A percentile compares a stretch with the other conserved stretches of the same genome.
Conservation (phyloP, 2,113 vertebrate genomes). For the Bambusicola thoracicus region DNA sequence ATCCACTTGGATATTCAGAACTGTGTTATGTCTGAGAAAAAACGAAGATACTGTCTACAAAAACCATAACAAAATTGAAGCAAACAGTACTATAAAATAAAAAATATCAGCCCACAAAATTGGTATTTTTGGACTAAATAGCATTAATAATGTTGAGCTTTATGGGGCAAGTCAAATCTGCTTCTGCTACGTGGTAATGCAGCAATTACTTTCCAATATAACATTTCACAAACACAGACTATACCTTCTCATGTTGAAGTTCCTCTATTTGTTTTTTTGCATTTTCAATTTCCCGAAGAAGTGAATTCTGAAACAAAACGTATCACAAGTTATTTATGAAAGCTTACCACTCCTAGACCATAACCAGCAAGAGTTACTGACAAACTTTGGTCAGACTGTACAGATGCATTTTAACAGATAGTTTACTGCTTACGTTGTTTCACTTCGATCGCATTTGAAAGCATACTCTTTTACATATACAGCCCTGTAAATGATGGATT, state of each 20-base stretch:
- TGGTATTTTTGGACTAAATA: neutral
- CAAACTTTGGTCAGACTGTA: neutral
- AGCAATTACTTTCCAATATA: neutral
- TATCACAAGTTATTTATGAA: neutral
- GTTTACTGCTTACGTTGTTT: neutral
- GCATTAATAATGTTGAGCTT: neutral
- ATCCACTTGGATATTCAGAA: neutral
- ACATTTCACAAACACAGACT: neutral
- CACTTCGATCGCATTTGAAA: neutral
- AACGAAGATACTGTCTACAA: neutral
- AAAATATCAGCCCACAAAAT: neutral
- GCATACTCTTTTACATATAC: neutral
- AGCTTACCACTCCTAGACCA: neutral
- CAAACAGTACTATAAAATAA: neutral
- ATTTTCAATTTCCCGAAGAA: constrained; percentile 91
- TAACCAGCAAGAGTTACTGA: neutral
- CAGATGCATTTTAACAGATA: neutral
- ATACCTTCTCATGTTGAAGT: constrained; percentile 95
- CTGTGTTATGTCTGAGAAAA: neutral
- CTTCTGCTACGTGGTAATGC: neutral
- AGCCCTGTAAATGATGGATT: neutral
- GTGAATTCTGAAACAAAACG: constrained; percentile 83
- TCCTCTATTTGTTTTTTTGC: constrained; percentile 94
- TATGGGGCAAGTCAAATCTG: neutral
- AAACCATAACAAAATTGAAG: neutral